Base-by-base conservation (phyloP, 2,113 vertebrate species). In the Scomber scombrus region DNA sequence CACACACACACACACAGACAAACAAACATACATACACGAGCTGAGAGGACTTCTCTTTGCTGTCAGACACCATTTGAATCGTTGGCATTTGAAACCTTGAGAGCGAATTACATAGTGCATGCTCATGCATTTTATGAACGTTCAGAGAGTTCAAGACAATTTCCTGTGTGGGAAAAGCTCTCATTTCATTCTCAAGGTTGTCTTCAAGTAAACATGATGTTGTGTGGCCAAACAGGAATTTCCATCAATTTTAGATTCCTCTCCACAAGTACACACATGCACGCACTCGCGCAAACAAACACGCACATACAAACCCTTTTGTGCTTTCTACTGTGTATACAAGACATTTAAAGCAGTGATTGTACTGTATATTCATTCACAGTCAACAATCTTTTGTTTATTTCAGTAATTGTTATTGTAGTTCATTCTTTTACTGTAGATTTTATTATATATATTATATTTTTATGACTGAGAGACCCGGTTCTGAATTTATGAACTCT, bases 241-340 rank as follows among this genome's bases (percentile, higher is more conserved):
- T 63, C 11, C 47, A 47, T 62, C 34, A 40, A 2, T 65, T 70
- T 71, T 60, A 46, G 43, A 78, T 49, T 75, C 78, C 56, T 65
- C 4, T 14, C 47, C 61, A 64, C 51, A 11, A 31, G 13, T 19
- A 23, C 71, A 31, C n/a, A 56, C 76, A 5, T 49, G 57, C 18
- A 75, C 70, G 72, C 6, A 75, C 70, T 70, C 6, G 26, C 65
- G 69, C 18, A 62, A 54, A 70, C 40, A 67, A 64, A 63, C 54
- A n/a, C 50, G 40, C 76, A 75, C 81, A 73, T 66, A 79, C 87
- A 85, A 82, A 62, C 87, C 86, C 51, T 81, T 86, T 92, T 92
- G 93, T 94, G 94, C 94, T 91, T 93, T 90, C 94, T 95, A 94
- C 94, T 94, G 94, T 95, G 91, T 92, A 91, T 89, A 88, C 71